Evolutionary conservation across 2,888 invertebrate species (phyloP).

Genomic region (Enchytraeus crypticus): DNA sequence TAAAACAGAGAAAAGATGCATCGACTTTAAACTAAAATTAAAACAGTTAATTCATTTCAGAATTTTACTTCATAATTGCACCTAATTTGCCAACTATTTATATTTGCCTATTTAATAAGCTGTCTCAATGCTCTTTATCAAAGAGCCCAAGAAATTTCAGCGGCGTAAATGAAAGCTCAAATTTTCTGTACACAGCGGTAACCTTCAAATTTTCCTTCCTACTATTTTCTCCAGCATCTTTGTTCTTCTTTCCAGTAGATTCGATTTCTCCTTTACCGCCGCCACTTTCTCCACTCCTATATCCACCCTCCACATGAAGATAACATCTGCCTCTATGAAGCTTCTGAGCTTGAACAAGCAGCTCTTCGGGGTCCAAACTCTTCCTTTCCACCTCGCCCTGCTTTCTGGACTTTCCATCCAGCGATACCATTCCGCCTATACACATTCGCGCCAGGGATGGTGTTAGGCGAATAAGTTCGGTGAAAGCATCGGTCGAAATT

Average conservation of each 20-base stretch:
- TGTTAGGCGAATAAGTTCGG: slow-evolving; percentile 2
- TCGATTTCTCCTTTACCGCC: too few relatives aligned
- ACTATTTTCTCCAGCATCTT: too few relatives aligned
- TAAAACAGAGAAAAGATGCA: too few relatives aligned
- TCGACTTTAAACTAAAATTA: too few relatives aligned
- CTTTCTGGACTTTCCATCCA: not conserved
- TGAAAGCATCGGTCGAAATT: not conserved
- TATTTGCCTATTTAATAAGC: too few relatives aligned
- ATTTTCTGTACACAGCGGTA: too few relatives aligned
- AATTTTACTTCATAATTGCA: too few relatives aligned
- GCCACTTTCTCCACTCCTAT: not conserved
- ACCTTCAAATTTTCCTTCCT: too few relatives aligned
- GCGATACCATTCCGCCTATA: not conserved
- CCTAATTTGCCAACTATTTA: too few relatives aligned
- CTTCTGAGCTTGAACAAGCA: not conserved
- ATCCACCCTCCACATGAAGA: not conserved
- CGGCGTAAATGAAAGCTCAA: slow-evolving; percentile 7
- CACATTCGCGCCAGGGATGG: slow-evolving; percentile 3
- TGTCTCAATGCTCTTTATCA: not conserved
- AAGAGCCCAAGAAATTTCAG: slow-evolving; percentile 3
- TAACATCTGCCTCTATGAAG: slow-evolving; percentile 7
- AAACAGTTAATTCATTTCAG: too few relatives aligned
- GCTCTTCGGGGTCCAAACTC: not conserved
- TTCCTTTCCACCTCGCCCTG: not conserved
- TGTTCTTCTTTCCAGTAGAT: too few relatives aligned